Evolutionary conservation across 2,888 invertebrate species (phyloP).

Genomic region (Synanthedon myopaeformis): DNA sequence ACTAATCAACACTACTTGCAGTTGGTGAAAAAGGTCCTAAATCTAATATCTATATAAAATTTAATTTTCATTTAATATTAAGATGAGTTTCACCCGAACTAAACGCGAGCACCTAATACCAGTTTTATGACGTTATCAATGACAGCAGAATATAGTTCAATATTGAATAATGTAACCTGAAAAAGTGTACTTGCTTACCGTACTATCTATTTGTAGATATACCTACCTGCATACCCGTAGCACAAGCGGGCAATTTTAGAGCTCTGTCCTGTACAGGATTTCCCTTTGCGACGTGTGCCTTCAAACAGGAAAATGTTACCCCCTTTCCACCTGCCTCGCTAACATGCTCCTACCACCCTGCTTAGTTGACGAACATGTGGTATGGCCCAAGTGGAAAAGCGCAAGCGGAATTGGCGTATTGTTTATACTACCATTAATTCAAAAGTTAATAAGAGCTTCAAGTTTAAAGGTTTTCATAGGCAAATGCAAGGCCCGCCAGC

Average conservation of each 20-base stretch:
- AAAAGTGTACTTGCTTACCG: slow-evolving; percentile 12
- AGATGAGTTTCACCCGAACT: too few relatives aligned
- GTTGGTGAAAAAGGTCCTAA: too few relatives aligned
- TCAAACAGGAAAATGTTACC: slow-evolving; percentile 64
- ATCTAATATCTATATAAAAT: too few relatives aligned
- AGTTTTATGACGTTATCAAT: neutral
- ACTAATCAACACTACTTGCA: too few relatives aligned
- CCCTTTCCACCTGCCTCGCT: slow-evolving; percentile 17
- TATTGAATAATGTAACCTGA: neutral
- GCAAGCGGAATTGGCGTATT: neutral
- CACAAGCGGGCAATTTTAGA: slow-evolving; percentile 62
- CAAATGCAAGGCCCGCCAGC: too few relatives aligned
- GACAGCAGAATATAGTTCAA: neutral
- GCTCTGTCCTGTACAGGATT: slow-evolving; percentile 67
- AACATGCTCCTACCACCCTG: slow-evolving; percentile 35
- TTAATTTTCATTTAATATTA: too few relatives aligned
- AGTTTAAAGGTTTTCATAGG: too few relatives aligned
- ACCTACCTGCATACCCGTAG: slow-evolving; percentile 30
- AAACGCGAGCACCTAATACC: too few relatives aligned
- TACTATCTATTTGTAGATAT: slow-evolving; percentile 17
- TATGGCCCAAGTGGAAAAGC: neutral
- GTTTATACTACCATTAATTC: too few relatives aligned
- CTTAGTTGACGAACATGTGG: slow-evolving; percentile 52
- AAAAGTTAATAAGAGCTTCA: too few relatives aligned
- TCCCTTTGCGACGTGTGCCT: slow-evolving; percentile 67